A percentile compares a stretch with the other conserved stretches of the same genome.
Conservation (phyloP, 2,113 vertebrate genomes). For the Odontesthes bonariensis region DNA sequence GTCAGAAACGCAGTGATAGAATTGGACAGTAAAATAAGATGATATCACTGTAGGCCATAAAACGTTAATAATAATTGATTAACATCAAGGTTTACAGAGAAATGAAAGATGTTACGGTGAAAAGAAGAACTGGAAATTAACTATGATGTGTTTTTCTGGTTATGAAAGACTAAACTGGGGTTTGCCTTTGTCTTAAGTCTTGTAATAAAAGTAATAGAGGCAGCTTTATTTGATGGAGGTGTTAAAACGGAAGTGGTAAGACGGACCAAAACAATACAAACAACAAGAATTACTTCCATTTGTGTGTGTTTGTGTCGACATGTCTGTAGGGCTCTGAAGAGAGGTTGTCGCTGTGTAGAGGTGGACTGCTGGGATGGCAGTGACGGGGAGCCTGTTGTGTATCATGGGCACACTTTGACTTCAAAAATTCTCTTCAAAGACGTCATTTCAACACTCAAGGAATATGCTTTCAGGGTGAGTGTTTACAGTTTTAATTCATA, state of each 20-base stretch:
- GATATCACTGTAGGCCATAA: not conserved
- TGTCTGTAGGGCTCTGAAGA: slow-evolving; percentile 85
- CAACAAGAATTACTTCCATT: too few species aligned
- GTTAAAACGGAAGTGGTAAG: not conserved
- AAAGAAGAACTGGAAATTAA: not conserved
- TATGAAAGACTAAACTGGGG: too few species aligned
- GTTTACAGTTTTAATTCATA: not conserved
- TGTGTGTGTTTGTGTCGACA: slow-evolving; percentile 18
- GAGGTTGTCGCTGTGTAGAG: slow-evolving; percentile 95
- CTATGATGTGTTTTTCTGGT: not conserved
- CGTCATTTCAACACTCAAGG: slow-evolving; percentile 86
- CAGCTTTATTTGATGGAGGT: not conserved
- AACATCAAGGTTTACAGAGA: not conserved
- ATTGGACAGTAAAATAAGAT: not conserved
- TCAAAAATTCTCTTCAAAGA: slow-evolving; percentile 96
- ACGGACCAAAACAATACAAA: not conserved
- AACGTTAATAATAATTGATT: not conserved
- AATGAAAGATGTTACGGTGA: not conserved
- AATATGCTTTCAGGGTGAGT: slow-evolving; percentile 92
- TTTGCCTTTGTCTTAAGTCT: too few species aligned
- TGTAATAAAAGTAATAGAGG: too few species aligned
- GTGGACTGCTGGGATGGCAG: slow-evolving; percentile 96
- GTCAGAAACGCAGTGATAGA: not conserved
- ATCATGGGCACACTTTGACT: slow-evolving; percentile 94
- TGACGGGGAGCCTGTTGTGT: slow-evolving; percentile 92